Base-by-base conservation (phyloP, 2,888 invertebrate genomes). In the Parelbella ahira region DNA sequence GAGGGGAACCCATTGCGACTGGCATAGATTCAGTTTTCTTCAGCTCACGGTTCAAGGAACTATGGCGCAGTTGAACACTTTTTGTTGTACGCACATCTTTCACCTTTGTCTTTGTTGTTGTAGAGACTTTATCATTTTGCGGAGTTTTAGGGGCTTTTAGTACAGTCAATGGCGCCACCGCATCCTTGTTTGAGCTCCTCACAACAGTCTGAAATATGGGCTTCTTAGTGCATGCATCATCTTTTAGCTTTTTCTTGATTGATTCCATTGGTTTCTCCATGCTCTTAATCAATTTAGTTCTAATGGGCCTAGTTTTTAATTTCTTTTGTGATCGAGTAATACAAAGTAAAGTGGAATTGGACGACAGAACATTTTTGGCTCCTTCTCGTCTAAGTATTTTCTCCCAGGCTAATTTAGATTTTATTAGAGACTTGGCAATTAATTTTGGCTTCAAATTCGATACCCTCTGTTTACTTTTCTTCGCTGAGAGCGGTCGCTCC, bases 401-500 rank as follows among this genome's bases (percentile, higher is more conserved):
- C 49, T 77, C 75, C 87, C 86, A 87, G 49, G 74, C 59, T 6
- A 66, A 32, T 33, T 55, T 70, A 10, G 69, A 52, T 45, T 70
- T 72, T 1, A 70, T 51, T 6, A 74, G 37, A 1, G 70, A 54
- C 37, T 63, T 66, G 18, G 55, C 70, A 1, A 71, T 49, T 0
- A 75, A 58, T 50, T 72, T 75, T 29, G 68, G 63, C 44, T 73
- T 71, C 9, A 78, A 50, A 38, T 72, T 81, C 0, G 73, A 63
- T 2, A 77, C 64, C 56, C 65, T 75, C 13, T 63, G 58, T 34
- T 68, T 56, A 51, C 53, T 68, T 54, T 68, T 74, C 58, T 75
- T 76, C 58, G 67, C 73, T 62, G 81, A 78, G 76, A 89, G 81
- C 68, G 88, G 86, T 55, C 89, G 88, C 78, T 89, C 89, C 66